A percentile compares a stretch with the other conserved stretches of the same genome.
Conservation (phyloP, 2,113 vertebrate species). For the Ranitomeya variabilis region DNA sequence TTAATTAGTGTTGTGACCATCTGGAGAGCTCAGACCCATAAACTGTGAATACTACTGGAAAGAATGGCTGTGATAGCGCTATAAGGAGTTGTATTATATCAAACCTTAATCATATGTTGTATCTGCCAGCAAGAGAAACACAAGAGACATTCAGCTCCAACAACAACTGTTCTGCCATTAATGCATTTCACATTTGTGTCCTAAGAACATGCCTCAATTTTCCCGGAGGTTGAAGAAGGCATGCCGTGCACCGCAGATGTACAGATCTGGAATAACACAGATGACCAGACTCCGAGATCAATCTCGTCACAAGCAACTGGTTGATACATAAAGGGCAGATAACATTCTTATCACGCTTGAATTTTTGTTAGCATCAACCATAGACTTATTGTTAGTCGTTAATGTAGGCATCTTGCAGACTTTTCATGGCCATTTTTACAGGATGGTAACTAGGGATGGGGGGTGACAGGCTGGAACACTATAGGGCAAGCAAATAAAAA, state of each 20-base stretch:
- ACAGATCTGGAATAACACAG: not conserved
- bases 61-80: not conserved
- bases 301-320: not conserved
- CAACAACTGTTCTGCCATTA: slow-evolving; percentile 8
- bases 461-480: no score
- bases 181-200: not conserved
- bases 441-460: no score
- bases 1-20: not conserved
- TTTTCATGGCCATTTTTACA: no score
- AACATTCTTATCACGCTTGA: not conserved
- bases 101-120: not conserved
- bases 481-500: no score
- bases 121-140: not conserved
- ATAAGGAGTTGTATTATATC: not conserved
- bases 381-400: no score
- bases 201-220: not conserved
- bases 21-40: not conserved
- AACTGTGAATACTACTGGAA: not conserved
- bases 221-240: not conserved
- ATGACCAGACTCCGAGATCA: slow-evolving; percentile 12
- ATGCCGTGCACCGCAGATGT: not conserved
- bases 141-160: not conserved
- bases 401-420: no score
- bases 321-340: not conserved
- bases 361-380: not conserved